Conservation (phyloP, 2,113 vertebrate genomes). For the Callaeas wilsoni region DNA sequence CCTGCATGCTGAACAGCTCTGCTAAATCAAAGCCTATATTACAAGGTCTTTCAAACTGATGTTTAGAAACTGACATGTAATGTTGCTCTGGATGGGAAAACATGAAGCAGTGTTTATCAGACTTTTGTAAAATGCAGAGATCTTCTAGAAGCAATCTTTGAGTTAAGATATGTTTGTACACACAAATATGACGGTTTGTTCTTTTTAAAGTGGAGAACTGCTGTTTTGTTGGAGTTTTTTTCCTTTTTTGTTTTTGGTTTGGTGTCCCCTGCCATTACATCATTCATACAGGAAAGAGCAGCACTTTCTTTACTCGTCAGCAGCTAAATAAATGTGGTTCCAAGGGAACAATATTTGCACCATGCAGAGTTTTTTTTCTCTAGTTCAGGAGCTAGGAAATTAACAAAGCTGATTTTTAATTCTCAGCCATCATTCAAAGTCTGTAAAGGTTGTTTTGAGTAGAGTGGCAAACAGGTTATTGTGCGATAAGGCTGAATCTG, state of each 20-base stretch:
- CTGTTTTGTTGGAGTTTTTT: not conserved
- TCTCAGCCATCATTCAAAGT: not conserved
- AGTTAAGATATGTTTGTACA: not conserved
- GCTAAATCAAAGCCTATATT: not conserved
- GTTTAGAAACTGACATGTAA: not conserved
- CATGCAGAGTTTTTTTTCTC: not conserved
- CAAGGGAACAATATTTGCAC: not conserved
- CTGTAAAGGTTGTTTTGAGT: not conserved
- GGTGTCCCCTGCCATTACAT: fast-evolving
- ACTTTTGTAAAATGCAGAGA: not conserved
- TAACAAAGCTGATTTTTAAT: not conserved
- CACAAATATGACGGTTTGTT: not conserved
- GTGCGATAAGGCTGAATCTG: not conserved
- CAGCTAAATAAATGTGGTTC: not conserved
- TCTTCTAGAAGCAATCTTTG: not conserved
- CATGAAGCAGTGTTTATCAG: not conserved
- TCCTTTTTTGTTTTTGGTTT: not conserved
- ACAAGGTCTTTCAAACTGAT: not conserved
- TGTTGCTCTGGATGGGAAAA: not conserved
- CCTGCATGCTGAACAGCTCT: not conserved
- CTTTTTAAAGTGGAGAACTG: not conserved
- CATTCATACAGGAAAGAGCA: not conserved
- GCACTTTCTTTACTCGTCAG: not conserved
- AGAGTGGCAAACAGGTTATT: not conserved
- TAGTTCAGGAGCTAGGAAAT: not conserved